These are phyloP conservation scores for Cyclina sinensis DNA, from an alignment of 1,140 invertebrate genomes.

Conservation along the genomic window DNA sequence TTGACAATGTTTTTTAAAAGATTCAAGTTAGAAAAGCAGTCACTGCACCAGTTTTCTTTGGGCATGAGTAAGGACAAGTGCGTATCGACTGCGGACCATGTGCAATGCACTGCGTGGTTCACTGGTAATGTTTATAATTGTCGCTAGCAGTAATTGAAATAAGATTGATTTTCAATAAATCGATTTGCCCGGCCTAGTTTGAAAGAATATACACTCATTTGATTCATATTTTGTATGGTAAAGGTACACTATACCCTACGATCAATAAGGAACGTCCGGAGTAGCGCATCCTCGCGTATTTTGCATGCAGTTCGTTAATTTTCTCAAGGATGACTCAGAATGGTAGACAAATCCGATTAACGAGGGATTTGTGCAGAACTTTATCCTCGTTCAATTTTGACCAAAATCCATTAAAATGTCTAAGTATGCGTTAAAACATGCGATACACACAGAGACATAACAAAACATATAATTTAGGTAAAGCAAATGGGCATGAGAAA, in stretches of 20 bases:
- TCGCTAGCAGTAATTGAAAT: constrained; percentile 62
- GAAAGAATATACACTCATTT: constrained; percentile 37
- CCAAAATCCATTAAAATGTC: neutral
- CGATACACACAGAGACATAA: neutral
- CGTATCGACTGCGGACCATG: constrained; percentile 6
- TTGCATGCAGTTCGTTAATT: neutral
- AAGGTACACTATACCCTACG: neutral
- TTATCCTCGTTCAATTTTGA: neutral
- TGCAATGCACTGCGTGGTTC: constrained; percentile 14
- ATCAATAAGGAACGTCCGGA: constrained; percentile 17
- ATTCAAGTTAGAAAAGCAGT: neutral
- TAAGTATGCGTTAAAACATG: neutral
- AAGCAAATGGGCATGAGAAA: neutral
- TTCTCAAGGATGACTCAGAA: neutral
- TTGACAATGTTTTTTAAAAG: constrained; percentile 9
- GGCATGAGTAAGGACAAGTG: neutral
- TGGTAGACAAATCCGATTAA: neutral
- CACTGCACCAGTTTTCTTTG: neutral
- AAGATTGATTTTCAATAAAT: constrained; percentile 68
- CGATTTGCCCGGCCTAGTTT: constrained; percentile 35
- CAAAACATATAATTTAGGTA: neutral
- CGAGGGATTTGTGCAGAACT: neutral
- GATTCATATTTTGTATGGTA: constrained; percentile 19
- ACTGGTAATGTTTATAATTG: constrained; percentile 66
- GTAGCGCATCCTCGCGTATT: neutral